Percentiles rank a stretch among this genome's conserved stretches.
phyloP scores from a whole-genome alignment of 2,888 invertebrate species.

The Polydrusus pterygomalis region DNA sequence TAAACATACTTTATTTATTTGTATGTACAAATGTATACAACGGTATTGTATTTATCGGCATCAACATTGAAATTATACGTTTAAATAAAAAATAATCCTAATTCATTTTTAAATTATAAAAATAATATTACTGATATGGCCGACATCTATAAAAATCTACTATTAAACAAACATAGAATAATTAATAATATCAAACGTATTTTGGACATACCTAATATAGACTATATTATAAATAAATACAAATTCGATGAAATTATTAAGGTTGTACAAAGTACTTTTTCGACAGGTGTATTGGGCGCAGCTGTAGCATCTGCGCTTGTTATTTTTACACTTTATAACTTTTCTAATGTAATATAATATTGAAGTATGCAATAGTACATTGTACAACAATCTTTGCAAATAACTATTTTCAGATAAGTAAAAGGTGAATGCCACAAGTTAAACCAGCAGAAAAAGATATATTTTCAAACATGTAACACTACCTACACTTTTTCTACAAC shows the following conservation, averaged over 20 bases:
- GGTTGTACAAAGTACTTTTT: too few relatives aligned
- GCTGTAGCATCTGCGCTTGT: background rate
- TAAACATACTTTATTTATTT: conserved; percentile 52
- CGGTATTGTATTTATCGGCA: conserved; percentile 36
- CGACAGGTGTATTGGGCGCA: background rate
- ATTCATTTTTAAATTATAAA: conserved; percentile 27
- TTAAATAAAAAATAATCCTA: conserved; percentile 31
- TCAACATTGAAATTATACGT: conserved; percentile 27
- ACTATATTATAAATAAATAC: background rate
- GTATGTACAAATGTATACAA: conserved; percentile 66
- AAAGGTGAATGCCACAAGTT: too few relatives aligned
- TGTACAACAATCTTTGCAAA: too few relatives aligned
- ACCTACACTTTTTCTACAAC: too few relatives aligned
- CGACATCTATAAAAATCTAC: conserved; percentile 43
- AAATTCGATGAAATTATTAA: background rate
- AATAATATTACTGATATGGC: conserved; percentile 58
- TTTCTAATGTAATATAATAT: too few relatives aligned
- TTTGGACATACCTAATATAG: background rate
- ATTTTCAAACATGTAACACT: too few relatives aligned
- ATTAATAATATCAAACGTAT: conserved; percentile 34
- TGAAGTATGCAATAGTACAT: too few relatives aligned
- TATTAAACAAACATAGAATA: conserved; percentile 25
- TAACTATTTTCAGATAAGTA: too few relatives aligned
- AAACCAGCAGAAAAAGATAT: too few relatives aligned
- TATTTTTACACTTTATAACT: background rate